Base-by-base conservation (phyloP, 2,113 vertebrate genomes). In the Epinephelus fuscoguttatus region DNA sequence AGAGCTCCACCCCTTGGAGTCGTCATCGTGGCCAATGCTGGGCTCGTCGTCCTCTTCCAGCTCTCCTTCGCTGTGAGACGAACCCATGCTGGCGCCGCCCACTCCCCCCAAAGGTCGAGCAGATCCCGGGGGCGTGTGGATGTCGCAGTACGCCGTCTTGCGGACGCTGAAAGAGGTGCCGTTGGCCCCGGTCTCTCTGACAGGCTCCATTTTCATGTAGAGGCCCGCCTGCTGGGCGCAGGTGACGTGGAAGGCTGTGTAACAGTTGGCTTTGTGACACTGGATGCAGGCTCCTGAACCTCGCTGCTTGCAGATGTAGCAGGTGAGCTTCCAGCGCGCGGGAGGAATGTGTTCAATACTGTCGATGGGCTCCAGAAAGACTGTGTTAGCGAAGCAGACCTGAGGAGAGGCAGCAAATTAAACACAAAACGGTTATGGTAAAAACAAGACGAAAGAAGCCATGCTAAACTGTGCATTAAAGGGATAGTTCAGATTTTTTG, bases 151-250 rank as follows among this genome's bases (percentile, higher is more conserved):
- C 45, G 98, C 98, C 0, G 98, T 99, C 93, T 99, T 99, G 59
- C 98, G 97, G 75, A 99, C 98, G 0, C 98, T 99, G 90, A 99
- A 99, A 9, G 98, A 99, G 25, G 98, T 99, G 19, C 98, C 98
- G 0, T 99, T 99, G 87, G 98, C 98, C 0, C 98, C 97, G 0
- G 97, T 99, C 93, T 99, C 98, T 47, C 98, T 94, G 84, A 99
- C 98, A 0, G 98, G 98, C 93, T 99, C 98, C 98, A 99, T 99
- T 90, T 99, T 99, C 98, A 99, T 99, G 88, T 99, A 99, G 19
- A 99, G 97, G 78, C 98, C 98, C 0, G 98, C 98, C 94, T 99
- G 98, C 95, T 99, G 98, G 30, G 98, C 98, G 0, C 98, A 99
- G 23, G 98, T 99, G 82, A 99, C 98, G 0, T 99, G 98, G 95